Percentiles rank a stretch among this genome's conserved stretches.
Evolutionary conservation across 2,113 vertebrate genomes (phyloP).

Genomic region (Hystrix brachyura): DNA sequence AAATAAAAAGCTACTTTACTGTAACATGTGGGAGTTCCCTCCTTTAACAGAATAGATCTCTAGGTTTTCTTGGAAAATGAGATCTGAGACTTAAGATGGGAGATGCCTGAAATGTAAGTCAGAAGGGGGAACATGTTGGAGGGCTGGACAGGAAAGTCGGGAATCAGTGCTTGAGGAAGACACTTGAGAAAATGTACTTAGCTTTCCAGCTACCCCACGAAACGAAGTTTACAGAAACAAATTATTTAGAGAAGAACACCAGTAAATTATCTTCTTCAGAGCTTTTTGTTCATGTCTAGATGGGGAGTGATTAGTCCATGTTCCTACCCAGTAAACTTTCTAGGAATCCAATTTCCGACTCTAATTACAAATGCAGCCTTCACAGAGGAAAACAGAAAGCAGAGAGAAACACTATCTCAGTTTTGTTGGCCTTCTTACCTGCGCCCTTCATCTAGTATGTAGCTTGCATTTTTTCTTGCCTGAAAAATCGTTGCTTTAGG

Average conservation of each 20-base stretch:
- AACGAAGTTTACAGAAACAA: background rate
- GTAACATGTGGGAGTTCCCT: background rate
- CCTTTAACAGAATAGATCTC: background rate
- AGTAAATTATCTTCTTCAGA: constrained; percentile 16
- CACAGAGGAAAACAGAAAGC: background rate
- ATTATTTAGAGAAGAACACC: background rate
- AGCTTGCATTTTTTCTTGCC: background rate
- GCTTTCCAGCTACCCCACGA: background rate
- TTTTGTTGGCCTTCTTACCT: background rate
- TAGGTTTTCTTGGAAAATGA: background rate
- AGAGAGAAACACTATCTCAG: background rate
- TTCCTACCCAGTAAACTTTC: background rate
- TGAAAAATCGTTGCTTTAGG: background rate
- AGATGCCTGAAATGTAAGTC: background rate
- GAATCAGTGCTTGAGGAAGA: background rate
- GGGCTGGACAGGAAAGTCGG: background rate
- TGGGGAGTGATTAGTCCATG: background rate
- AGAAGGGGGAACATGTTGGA: background rate
- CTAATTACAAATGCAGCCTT: background rate
- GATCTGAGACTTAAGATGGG: background rate
- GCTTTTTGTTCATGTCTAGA: background rate
- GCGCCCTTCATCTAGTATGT: background rate
- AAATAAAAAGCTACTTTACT: background rate
- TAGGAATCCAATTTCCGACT: constrained; percentile 31
- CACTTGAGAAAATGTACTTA: background rate